These are phyloP conservation scores for Anoncus sp. DNA, from an alignment of 2,888 invertebrate species.

Conservation along the genomic window DNA sequence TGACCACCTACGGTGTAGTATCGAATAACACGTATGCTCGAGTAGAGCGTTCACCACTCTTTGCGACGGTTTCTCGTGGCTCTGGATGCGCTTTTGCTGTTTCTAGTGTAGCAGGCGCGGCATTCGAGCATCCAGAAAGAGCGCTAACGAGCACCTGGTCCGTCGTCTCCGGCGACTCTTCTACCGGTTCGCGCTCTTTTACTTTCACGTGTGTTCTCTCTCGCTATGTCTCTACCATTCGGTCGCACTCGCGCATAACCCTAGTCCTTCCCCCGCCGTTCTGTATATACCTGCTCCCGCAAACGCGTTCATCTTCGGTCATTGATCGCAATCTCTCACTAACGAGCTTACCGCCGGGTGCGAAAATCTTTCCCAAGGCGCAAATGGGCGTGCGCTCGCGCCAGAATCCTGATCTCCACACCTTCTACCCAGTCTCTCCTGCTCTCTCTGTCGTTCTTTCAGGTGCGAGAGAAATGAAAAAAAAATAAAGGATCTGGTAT, in stretches of 20 bases:
- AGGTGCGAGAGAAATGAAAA: conserved; percentile 16
- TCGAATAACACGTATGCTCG: conserved; percentile 79
- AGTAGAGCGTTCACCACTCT: conserved; percentile 60
- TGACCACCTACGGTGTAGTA: conserved; percentile 78
- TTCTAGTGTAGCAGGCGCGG: conserved; percentile 42
- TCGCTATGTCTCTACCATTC: conserved; percentile 51
- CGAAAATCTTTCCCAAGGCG: conserved; percentile 77
- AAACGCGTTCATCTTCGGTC: conserved; percentile 81
- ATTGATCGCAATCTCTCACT: conserved; percentile 81
- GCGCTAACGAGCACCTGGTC: conserved; percentile 76
- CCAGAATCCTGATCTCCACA: conserved; percentile 49
- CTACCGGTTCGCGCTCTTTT: conserved; percentile 58
- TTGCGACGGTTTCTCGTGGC: conserved; percentile 37
- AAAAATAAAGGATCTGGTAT: conserved; percentile 41
- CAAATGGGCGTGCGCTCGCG: conserved; percentile 53
- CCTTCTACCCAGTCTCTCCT: conserved; percentile 25
- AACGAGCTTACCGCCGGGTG: conserved; percentile 80
- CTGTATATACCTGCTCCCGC: conserved; percentile 68
- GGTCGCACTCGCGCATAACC: conserved; percentile 27
- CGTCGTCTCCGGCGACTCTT: conserved; percentile 37
- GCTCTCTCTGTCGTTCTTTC: conserved; percentile 50
- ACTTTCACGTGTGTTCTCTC: conserved; percentile 45
- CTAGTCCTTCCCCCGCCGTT: conserved; percentile 2
- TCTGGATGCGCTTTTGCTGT: conserved; percentile 44
- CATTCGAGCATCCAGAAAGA: conserved; percentile 62